Evolutionary conservation across 2,797 vertebrate species (phyloP), one percentile per base, ranked within the genome.

Genomic region (Clarias platycephalus): DNA sequence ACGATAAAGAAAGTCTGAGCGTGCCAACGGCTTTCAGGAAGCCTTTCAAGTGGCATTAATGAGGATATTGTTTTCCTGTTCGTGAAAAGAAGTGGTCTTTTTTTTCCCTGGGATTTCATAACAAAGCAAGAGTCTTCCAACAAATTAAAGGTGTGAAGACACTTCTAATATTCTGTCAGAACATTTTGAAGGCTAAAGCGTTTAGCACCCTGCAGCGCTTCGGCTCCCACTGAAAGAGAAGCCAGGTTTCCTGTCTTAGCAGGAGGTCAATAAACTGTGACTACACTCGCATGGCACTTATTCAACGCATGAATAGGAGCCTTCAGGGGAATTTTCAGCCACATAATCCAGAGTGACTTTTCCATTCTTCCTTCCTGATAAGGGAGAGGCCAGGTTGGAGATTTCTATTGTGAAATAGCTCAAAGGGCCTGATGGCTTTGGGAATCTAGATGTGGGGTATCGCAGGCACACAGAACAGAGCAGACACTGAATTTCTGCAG

Each of bases 211-310:
- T 87, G 77, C 77, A 77, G 89, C 82, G 87, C 53, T 88, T 82
- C 66, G 75, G 26, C 57, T 83, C 28, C 83, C 86, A 80, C 88
- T 91, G 82, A 92, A 91, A 89, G 85, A 88, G 85, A 83, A 49
- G 81, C 85, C 83, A 82, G 88, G 88, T 91, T 91, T 89, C 67
- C 83, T 85, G 88, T 87, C 87, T 83, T 89, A 87, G 88, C 85
- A 63, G 89, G 88, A 87, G 88, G 88, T 92, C 91, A 90, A 86
- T 88, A 91, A 89, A 90, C 85, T 81, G 88, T 88, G 90, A 88
- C 76, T 75, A 82, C 83, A 89, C 89, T 92, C 87, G 88, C 88
- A 86, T 87, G 88, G 88, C 88, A 85, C 86, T 92, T 93, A 91
- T 91, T 92, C 90, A 85, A 57, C 7, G n/a, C 83, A 67, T 89